Conservation (phyloP, 2,113 vertebrate genomes). For the Brachypteracias leptosomus region DNA sequence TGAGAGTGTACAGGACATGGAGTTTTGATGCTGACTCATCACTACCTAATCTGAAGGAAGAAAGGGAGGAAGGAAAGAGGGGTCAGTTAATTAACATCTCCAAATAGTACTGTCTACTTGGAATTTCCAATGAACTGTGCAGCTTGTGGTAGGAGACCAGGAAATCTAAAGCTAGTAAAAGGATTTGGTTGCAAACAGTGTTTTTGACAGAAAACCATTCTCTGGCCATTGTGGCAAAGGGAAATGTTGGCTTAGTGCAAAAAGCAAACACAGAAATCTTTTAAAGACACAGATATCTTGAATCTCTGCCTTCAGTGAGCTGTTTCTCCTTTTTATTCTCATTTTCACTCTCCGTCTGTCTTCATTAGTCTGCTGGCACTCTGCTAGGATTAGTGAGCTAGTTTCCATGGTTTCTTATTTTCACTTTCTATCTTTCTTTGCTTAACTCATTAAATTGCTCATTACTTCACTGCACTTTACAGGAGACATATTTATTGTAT, state of each 20-base stretch:
- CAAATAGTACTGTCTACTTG: neutral
- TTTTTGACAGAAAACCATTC: neutral
- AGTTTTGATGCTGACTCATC: neutral
- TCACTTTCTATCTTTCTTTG: constrained; percentile 76
- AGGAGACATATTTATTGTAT: constrained; percentile 77
- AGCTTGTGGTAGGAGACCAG: neutral
- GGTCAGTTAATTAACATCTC: neutral
- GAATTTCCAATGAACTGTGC: neutral
- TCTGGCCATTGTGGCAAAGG: neutral
- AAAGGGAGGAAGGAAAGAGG: neutral
- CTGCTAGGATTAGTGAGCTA: constrained; percentile 69
- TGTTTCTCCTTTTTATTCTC: constrained; percentile 55
- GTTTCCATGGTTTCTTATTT: constrained; percentile 78
- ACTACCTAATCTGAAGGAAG: neutral
- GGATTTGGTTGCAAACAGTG: neutral
- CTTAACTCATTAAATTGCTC: constrained; percentile 76
- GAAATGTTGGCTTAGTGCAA: neutral
- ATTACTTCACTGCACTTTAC: constrained; percentile 75
- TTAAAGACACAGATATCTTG: constrained; percentile 28
- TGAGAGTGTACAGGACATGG: fast-evolving
- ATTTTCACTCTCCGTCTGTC: constrained; percentile 72
- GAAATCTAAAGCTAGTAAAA: neutral
- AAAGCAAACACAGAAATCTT: neutral
- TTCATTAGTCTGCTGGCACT: constrained; percentile 74
- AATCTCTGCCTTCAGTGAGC: constrained; percentile 22